Base-by-base conservation (phyloP, 1,140 invertebrate genomes). In the Trissolcus basalis region DNA sequence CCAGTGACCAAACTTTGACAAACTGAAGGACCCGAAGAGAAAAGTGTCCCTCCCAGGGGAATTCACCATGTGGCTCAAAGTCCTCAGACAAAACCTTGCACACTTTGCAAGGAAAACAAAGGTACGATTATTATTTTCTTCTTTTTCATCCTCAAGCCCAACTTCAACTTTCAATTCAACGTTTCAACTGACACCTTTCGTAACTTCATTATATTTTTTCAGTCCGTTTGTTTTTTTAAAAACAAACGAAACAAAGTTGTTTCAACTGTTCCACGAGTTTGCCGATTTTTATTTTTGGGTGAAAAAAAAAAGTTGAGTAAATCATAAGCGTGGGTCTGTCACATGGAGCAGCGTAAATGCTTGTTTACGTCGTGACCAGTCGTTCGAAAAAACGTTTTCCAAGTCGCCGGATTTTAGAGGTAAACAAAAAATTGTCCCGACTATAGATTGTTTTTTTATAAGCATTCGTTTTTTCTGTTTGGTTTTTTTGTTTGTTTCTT, bases 51-150 rank as follows among this genome's bases (percentile, higher is more conserved):
- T 59, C 0, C 27, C 35, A 5, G 45, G 47, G 32, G 64, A 68
- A 10, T 72, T 68, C 49, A 82, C 73, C 44, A 88, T 88, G 86
- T 88, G 86, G 86, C 78, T 88, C 6, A 88, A 87, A 67, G 80
- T 88, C 35, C 55, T 88, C 1, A 77, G 86, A 39, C 86, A 87
- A 48, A 88, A 88, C 61, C 79, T 88, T 56, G 81, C 82, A 0
- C 83, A 86, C 33, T 55, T 88, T 11, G 79, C 86, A 32, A 82
- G 86, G 4, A 79, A 84, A 82, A 80, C 27, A 87, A 85, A 82
- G 85, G 86, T 88, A 82, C 12, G 27, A 1, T 11, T 14, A n/a
- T n/a, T n/a, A 8, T n/a, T n/a, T n/a, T n/a, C n/a, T n/a, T n/a
- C n/a, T n/a, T n/a, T n/a, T n/a, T n/a, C n/a, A n/a, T n/a, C n/a